Evolutionary conservation across 1,140 invertebrate species (phyloP).

Genomic region (Apolygus lucorum): DNA sequence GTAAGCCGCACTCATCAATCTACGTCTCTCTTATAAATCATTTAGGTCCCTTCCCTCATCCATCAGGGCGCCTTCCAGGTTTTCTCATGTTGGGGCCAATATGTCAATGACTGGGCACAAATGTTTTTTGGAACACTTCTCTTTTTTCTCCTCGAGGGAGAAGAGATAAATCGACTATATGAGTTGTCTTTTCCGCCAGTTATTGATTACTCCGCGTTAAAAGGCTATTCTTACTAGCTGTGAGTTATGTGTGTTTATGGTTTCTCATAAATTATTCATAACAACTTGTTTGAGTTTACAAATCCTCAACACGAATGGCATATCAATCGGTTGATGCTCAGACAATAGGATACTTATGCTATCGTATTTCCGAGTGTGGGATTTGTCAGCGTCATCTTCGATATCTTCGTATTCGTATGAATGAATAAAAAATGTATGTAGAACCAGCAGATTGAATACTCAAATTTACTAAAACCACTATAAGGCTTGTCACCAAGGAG

Average conservation of each 20-base stretch:
- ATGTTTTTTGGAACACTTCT: constrained; percentile 13
- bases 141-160: neutral
- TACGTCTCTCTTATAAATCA: constrained; percentile 28
- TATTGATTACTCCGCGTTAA: constrained; percentile 9
- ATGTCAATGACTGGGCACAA: constrained; percentile 16
- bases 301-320: no score
- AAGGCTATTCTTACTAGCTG: neutral
- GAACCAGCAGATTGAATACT: no score
- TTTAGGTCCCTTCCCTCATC: constrained; percentile 19
- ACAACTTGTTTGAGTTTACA: no score
- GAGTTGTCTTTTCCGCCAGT: constrained; percentile 2
- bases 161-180: constrained; percentile 10
- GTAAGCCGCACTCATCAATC: constrained; percentile 23
- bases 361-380: no score
- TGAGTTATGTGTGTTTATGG: constrained; percentile 12
- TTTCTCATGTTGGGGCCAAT: constrained; percentile 16
- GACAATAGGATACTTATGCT: no score
- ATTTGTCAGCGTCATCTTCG: no score
- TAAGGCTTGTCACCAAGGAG: no score
- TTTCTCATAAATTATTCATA: constrained; percentile 17
- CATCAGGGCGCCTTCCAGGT: constrained; percentile 7
- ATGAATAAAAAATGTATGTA: no score
- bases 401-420: no score
- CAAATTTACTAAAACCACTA: no score
- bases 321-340: no score